phyloP scores from a whole-genome alignment of 1,140 invertebrate genomes.

The Spodoptera litura region DNA sequence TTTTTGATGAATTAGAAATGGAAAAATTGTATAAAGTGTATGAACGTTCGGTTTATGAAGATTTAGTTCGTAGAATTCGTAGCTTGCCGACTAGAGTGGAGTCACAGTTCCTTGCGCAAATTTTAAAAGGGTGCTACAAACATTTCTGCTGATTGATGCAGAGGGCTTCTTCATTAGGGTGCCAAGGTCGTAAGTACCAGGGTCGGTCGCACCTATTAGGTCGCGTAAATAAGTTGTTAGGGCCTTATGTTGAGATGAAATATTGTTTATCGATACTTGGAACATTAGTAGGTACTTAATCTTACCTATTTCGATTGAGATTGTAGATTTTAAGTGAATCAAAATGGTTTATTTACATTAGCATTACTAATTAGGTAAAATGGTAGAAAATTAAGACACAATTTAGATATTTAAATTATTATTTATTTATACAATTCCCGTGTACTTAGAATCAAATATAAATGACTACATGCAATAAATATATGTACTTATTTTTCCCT shows the following conservation, averaged over 20 bases:
- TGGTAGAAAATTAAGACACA: neutral
- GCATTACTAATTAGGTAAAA: too few relatives aligned
- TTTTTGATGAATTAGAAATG: constrained; percentile 92
- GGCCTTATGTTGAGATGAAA: too few relatives aligned
- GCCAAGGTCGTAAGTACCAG: too few relatives aligned
- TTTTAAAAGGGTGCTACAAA: neutral
- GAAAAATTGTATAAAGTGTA: constrained; percentile 87
- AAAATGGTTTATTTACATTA: too few relatives aligned
- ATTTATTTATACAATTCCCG: constrained; percentile 15
- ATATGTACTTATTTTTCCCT: constrained; percentile 15
- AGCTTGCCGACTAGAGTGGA: neutral
- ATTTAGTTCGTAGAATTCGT: constrained; percentile 6
- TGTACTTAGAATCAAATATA: constrained; percentile 1
- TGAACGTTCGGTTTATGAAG: constrained; percentile 36
- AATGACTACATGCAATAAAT: constrained; percentile 19
- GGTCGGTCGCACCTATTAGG: too few relatives aligned
- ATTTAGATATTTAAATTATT: neutral
- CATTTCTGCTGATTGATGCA: neutral
- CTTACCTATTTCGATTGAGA: too few relatives aligned
- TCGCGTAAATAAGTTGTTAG: too few relatives aligned
- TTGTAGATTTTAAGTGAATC: too few relatives aligned
- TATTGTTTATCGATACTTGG: too few relatives aligned
- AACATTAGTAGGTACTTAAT: too few relatives aligned
- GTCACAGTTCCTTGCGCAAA: neutral
- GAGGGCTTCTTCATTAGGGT: too few relatives aligned